Percentiles rank a stretch among this genome's conserved stretches.
Evolutionary conservation across 2,113 vertebrate genomes (phyloP).

Genomic region (Eubucco bourcierii): DNA sequence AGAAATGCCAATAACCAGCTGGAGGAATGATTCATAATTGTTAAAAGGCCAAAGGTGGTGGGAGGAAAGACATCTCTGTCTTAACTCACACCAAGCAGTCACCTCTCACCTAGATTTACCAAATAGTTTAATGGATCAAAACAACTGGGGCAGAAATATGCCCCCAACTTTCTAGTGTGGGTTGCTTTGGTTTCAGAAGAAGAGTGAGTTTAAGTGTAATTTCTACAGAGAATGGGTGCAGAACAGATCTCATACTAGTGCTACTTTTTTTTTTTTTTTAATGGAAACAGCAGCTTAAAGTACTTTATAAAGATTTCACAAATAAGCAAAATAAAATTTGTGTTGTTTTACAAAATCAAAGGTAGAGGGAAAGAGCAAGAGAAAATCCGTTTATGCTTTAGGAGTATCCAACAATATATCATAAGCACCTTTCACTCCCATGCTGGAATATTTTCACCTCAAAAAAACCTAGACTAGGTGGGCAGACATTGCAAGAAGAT

Average conservation of each 20-base stretch:
- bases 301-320: not conserved
- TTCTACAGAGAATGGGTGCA: not conserved
- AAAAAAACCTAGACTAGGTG: not conserved
- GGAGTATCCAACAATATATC: not conserved
- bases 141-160: conserved; percentile 28
- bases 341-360: not conserved
- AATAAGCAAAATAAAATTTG: not conserved
- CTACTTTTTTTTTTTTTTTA: not conserved
- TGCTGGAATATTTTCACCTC: not conserved
- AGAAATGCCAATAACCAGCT: conserved; percentile 10
- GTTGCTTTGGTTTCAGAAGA: not conserved
- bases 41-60: conserved; percentile 19
- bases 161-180: not conserved
- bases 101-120: conserved; percentile 46
- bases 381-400: not conserved
- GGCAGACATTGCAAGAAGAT: not conserved
- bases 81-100: not conserved
- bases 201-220: not conserved
- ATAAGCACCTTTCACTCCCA: not conserved
- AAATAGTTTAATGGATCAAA: not conserved
- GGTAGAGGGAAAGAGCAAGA: not conserved
- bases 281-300: not conserved
- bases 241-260: not conserved
- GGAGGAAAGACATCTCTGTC: not conserved
- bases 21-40: conserved; percentile 6